Evolutionary conservation across 37 sponge, comb jelly and placozoan species (phyloP), one percentile per base, ranked within the genome.

Genomic region (Agelas oroides): DNA sequence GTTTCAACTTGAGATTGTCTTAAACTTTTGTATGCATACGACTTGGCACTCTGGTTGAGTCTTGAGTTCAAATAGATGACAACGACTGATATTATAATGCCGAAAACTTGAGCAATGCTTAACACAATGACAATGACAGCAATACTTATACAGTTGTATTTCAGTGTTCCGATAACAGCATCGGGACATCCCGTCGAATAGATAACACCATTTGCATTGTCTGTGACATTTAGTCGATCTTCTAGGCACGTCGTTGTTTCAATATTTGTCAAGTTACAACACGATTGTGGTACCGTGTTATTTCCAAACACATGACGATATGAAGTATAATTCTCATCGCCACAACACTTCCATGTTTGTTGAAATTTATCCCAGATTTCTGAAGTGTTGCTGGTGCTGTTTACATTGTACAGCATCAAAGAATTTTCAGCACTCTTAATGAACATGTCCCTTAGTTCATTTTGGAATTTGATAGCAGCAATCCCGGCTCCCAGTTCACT

Each of bases 291-390:
- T 1, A 84, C 84, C 12, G 41, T 35, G 67, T 64, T 31, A 33
- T 64, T 65, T 19, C 33, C 11, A 28, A 82, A 82, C 8, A 71
- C 70, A 23, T 59, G 0, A 6, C 31, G 28, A 53, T 74, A 84
- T 19, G 56, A 30, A 12, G 65, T 59, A 32, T 65, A 84, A 24
- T 74, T 74, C 23, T 65, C 66, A 27, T 57, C 66, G 23, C 84
- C 84, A 84, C 84, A 84, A n/a, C 84, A 84, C 34, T 73, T 11
- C 23, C 53, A 36, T 8, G 60, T 19, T 28, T 53, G 37, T 53
- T 84, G 84, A 35, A 84, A 84, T 1, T 41, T 17, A 54, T 84
- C 66, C 84, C 84, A 84, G 24, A 74, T 21, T 27, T 62, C 1
- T 19, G 54, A 19, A 52, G 56, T 75, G 53, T n/a, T 65, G 31